Evolutionary conservation across 2,888 invertebrate species (phyloP), one percentile per base, ranked within the genome.

Genomic region (Lithophane socia): DNA sequence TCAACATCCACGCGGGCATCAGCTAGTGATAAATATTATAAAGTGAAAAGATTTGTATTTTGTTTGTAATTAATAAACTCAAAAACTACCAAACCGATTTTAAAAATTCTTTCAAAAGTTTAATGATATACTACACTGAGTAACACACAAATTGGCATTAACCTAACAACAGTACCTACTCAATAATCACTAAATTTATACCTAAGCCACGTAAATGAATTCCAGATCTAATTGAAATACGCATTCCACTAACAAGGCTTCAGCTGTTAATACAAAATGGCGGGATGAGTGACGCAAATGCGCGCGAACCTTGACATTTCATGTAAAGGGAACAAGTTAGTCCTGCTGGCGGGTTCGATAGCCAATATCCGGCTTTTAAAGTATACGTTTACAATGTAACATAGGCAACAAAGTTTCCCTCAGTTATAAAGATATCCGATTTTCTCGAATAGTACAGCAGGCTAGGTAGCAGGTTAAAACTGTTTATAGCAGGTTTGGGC

Each of bases 241-340:
- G 64, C 75, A 77, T 85, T 84, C 80, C 74, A 83, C 79, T 79
- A 81, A 60, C 79, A 71, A 56, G 80, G 83, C 73, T 80, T 82
- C 85, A 73, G 67, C 66, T 77, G 66, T 69, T 84, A 78, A 87
- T 79, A 76, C 72, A 75, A 81, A 83, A 79, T 64, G 83, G 73
- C 79, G 79, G 84, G 78, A 75, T 75, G 77, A 72, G 37, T 89
- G 89, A 89, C 88, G 90, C 74, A 88, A 88, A 85, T 80, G 73
- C 66, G 76, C 72, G 84, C 73, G 87, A 90, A 87, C 91, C 82
- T 82, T 91, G 91, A 88, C 89, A 91, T 91, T 91, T 88, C 29
- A 76, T 67, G 66, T 74, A 69, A 73, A 78, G 68, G 76, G 68
- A 65, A 67, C 69, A 67, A 75, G 60, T 71, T 66, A 29, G 63